A percentile compares a stretch with the other conserved stretches of the same genome.
These are phyloP conservation scores for Diadophis punctatus DNA, from an alignment of 2,113 vertebrate species.

Conservation along the genomic window DNA sequence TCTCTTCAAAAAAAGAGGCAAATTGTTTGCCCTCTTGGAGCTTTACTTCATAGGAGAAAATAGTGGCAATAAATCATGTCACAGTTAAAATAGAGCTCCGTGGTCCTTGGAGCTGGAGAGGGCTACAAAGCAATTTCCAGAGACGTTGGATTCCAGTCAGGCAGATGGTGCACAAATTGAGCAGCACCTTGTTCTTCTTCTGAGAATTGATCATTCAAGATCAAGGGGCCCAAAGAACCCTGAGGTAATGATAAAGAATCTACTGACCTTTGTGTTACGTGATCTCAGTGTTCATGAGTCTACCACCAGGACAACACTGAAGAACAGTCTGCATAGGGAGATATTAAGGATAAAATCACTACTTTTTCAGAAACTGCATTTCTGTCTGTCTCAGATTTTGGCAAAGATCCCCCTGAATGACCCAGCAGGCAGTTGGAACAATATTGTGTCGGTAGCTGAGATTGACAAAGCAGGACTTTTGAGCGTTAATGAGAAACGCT, in stretches of 20 bases:
- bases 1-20: not conserved
- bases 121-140: not conserved
- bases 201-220: not conserved
- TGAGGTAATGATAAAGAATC: not conserved
- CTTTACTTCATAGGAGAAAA: not conserved
- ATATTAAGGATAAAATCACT: not conserved
- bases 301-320: not conserved
- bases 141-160: not conserved
- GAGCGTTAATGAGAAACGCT: not conserved
- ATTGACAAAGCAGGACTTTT: not conserved
- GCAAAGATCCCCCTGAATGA: not conserved
- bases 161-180: not conserved
- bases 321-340: not conserved
- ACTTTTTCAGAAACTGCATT: not conserved
- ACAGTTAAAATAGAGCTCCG: not conserved
- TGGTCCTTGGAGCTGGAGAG: not conserved
- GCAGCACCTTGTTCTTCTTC: not conserved
- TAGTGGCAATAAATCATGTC: not conserved
- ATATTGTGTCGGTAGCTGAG: not conserved
- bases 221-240: not conserved
- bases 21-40: not conserved
- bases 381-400: not conserved
- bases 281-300: not conserved
- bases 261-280: not conserved
- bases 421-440: not conserved